Evolutionary conservation across 2,113 vertebrate genomes (phyloP), one percentile per base, ranked within the genome.

Genomic region (Zosterops pallidus): DNA sequence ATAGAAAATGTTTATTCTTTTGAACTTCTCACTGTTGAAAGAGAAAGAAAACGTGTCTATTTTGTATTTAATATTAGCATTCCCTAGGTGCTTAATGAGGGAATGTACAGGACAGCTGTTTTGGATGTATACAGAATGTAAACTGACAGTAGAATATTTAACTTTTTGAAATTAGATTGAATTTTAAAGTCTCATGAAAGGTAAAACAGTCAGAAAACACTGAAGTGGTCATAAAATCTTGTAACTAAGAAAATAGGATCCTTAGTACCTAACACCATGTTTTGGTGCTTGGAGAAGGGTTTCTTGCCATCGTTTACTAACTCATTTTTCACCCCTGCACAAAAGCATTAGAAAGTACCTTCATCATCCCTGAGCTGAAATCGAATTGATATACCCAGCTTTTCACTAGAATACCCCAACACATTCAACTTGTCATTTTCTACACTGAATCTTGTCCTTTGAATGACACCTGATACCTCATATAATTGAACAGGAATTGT

Each of bases 151-250:
- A 47, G 26, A 88, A 15, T 60, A 52, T 79, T 92, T 88, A 88
- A 88, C 18, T 86, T 95, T 65, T 41, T 70, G 46, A 70, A 92
- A 86, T 47, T 74, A 41, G 19, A 12, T 95, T 90, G 94, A 35
- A 86, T 83, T 93, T 93, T 77, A 22, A 88, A 90, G 44, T 92
- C 63, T 88, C 18, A 6, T 93, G 60, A 81, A 95, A 93, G 33
- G 28, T 90, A 64, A 71, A 92, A 56, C 79, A 83, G 42, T 76
- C 67, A 85, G 55, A 83, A 87, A 95, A 77, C 23, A 59, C 35
- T 80, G 68, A 77, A 88, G 46, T 39, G 62, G 37, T 52, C 24
- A 29, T 70, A 74, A 33, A 39, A 71, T 74, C 63, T 74, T 95
- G n/a, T 11, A 76, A 62, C 44, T 76, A 76, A 55, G 74, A n/a